Conservation (phyloP, 1,140 invertebrate genomes). For the Sweltsa coloradensis region DNA sequence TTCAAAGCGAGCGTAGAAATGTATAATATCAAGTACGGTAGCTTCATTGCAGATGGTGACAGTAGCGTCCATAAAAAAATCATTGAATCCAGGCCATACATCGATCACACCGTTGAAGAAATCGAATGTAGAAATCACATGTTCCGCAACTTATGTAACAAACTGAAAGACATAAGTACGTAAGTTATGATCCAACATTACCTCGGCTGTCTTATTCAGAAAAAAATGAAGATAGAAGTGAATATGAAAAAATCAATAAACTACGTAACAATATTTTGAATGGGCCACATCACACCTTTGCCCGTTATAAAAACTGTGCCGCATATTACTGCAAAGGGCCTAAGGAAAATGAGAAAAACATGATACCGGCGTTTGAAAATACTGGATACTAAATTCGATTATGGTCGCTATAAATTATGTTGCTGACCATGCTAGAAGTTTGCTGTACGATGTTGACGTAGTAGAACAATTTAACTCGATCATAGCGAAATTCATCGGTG, state of each 20-base stretch:
- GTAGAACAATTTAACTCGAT: conserved; percentile 27
- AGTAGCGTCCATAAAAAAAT: conserved; percentile 22
- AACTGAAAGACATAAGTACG: conserved; percentile 13
- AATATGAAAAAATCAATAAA: conserved; percentile 7
- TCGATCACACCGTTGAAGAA: conserved; percentile 18
- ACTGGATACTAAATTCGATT: background rate
- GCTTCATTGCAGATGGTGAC: conserved; percentile 16
- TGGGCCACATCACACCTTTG: conserved; percentile 25
- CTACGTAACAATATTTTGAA: conserved; percentile 22
- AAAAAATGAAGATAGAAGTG: conserved; percentile 12
- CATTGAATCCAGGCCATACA: conserved; percentile 16
- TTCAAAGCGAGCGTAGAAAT: conserved; percentile 3
- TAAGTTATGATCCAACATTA: conserved; percentile 1
- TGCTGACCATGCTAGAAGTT: conserved; percentile 16
- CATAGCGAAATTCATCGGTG: conserved; percentile 24
- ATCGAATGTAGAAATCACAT: conserved; percentile 26
- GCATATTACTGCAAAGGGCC: conserved; percentile 18
- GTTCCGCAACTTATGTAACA: conserved; percentile 20
- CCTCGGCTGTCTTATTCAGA: conserved; percentile 4
- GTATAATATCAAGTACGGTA: conserved; percentile 4
- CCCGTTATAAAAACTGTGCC: conserved; percentile 23
- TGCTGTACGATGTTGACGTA: conserved; percentile 24
- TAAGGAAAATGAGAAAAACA: conserved; percentile 17
- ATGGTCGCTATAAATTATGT: background rate
- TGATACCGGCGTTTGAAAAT: conserved; percentile 16